Evolutionary conservation across 2,113 vertebrate species (phyloP), one percentile per base, ranked within the genome.

Genomic region (Oreocharis arfaki): DNA sequence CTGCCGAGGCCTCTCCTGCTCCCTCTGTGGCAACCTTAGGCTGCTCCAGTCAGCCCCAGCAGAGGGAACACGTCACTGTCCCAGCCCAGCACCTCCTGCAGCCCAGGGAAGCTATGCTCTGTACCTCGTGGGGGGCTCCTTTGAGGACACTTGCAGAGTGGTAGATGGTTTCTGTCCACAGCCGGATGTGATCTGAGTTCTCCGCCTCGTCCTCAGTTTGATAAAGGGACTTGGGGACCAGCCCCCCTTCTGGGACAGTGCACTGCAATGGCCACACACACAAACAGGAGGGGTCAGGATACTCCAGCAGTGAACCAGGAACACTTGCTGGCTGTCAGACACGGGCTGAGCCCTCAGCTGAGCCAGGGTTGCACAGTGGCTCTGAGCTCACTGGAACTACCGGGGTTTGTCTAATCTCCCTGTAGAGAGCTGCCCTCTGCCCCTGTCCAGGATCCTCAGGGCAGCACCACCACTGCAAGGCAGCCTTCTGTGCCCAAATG

Each of bases 141-240:
- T 10, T 98, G 92, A 98, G 97, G 65, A 99, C 94, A 12, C 94
- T 98, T 2, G 98, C 98, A 5, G 98, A 97, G 60, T 98, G 98
- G 70, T 99, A 99, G 84, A 98, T 98, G 27, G 98, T 98, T 86
- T 99, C 98, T 16, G 98, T 98, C 98, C 98, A 99, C 24, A 98
- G 91, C 16, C 94, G 96, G 92, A 98, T 98, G 91, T 98, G 98
- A 77, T 98, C 98, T 0, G 97, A 87, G 4, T 94, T 97, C 84
- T 98, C 98, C 0, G 97, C 30, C 27, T 98, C 98, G 22, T 98
- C 98, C 35, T 98, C 98, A 0, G 64, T 98, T 53, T 98, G 97
- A 56, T 99, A 99, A 9, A 98, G 96, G 2, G 98, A 96, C 91
- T 98, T 99, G 84, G 98, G 98, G 68, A 99, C 98, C 9, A 99